phyloP scores from a whole-genome alignment of 2,113 vertebrate species.

The Cathartes aura region DNA sequence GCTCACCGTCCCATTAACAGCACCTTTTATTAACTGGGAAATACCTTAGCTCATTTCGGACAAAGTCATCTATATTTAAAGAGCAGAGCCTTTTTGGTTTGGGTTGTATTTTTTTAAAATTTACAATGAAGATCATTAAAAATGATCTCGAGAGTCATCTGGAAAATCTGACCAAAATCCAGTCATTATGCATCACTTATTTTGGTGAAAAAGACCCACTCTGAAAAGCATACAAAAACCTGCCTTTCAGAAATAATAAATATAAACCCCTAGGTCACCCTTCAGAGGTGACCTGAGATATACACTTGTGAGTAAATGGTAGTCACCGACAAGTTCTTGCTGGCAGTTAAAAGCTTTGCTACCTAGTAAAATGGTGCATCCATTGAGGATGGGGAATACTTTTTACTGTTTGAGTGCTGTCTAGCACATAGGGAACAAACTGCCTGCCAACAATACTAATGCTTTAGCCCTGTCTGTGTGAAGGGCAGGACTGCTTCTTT shows the following conservation, averaged over 20 bases:
- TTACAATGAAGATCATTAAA: background rate
- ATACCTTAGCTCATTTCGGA: background rate
- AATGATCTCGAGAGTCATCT: background rate
- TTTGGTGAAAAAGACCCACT: background rate
- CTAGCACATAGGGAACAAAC: slow-evolving; percentile 22
- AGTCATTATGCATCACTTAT: background rate
- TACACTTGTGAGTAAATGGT: background rate
- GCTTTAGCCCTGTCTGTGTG: background rate
- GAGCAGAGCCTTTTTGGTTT: background rate
- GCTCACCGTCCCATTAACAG: background rate
- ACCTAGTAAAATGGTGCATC: background rate
- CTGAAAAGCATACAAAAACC: background rate
- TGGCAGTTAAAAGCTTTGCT: slow-evolving; percentile 43
- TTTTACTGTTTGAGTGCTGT: slow-evolving; percentile 21
- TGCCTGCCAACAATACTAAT: background rate
- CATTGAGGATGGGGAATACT: background rate
- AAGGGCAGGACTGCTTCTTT: background rate
- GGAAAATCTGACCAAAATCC: background rate
- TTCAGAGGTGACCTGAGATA: slow-evolving; percentile 26
- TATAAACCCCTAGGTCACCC: background rate
- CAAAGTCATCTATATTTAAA: background rate
- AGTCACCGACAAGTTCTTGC: background rate
- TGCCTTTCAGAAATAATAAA: background rate
- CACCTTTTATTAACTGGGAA: background rate
- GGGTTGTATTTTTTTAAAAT: background rate